Evolutionary conservation across 2,113 vertebrate species (phyloP).

Genomic region (Aptenodytes patagonicus): DNA sequence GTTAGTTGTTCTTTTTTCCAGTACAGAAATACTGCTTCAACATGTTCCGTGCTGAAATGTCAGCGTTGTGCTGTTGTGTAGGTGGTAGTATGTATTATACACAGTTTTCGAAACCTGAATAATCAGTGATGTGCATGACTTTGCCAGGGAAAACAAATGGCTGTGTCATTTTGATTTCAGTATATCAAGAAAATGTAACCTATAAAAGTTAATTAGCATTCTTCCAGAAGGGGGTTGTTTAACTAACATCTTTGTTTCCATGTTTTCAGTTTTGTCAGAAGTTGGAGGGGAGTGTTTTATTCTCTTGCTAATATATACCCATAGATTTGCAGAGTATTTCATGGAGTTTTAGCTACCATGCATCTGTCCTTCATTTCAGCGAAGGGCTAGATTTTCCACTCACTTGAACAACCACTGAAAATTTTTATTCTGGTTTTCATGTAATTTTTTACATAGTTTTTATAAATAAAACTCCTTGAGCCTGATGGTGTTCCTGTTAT

Average conservation of each 20-base stretch:
- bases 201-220: conserved; percentile 68
- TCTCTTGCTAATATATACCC: conserved; percentile 50
- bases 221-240: conserved; percentile 57
- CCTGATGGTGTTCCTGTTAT: not conserved
- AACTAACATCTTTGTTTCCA: conserved; percentile 53
- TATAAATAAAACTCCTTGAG: not conserved
- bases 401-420: not conserved
- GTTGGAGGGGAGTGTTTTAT: conserved; percentile 39
- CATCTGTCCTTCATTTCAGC: conserved; percentile 14
- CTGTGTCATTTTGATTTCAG: conserved; percentile 65
- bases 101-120: conserved; percentile 66
- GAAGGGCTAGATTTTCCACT: not conserved
- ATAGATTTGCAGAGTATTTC: conserved; percentile 39
- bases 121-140: conserved; percentile 64
- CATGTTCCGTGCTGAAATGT: conserved; percentile 64
- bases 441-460: not conserved
- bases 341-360: not conserved
- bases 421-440: not conserved
- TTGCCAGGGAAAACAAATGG: conserved; percentile 70
- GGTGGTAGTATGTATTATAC: conserved; percentile 65
- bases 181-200: conserved; percentile 62
- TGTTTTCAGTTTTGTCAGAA: conserved; percentile 59
- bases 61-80: conserved; percentile 67
- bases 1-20: conserved; percentile 60
- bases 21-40: conserved; percentile 48